These are phyloP conservation scores for Leptopilina drosophilae DNA, from an alignment of 2,888 invertebrate genomes.

Conservation along the genomic window DNA sequence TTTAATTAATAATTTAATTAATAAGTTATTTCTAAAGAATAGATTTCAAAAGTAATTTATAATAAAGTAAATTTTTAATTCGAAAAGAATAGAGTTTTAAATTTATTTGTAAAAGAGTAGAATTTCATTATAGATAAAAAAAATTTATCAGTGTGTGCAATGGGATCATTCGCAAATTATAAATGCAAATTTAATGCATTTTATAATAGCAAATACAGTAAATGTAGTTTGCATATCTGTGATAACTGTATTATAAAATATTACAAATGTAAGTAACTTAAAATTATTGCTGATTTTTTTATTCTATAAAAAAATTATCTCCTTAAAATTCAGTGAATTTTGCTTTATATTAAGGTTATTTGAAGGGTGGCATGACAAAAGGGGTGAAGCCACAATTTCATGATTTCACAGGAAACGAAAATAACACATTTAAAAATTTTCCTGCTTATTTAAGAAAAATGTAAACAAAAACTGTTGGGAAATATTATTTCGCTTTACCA, in stretches of 20 bases:
- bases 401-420: no score
- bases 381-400: no score
- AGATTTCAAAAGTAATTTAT: background rate
- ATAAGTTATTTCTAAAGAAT: constrained; percentile 19
- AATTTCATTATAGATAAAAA: background rate
- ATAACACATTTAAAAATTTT: no score
- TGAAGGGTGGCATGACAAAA: no score
- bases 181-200: constrained; percentile 66
- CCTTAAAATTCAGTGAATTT: constrained; percentile 11
- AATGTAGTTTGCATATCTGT: constrained; percentile 76
- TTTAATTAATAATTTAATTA: constrained; percentile 4
- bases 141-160: constrained; percentile 50
- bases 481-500: no score
- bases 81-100: constrained; percentile 47
- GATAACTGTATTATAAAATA: constrained; percentile 72
- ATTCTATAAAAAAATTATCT: background rate
- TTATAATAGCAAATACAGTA: constrained; percentile 70
- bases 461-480: no score
- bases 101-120: background rate
- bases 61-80: background rate
- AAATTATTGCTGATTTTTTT: constrained; percentile 23
- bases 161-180: constrained; percentile 59
- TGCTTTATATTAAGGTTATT: background rate
- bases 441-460: no score
- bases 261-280: constrained; percentile 56